Conservation (phyloP, 1,140 invertebrate species). For the Himalopsyche phryganea region DNA sequence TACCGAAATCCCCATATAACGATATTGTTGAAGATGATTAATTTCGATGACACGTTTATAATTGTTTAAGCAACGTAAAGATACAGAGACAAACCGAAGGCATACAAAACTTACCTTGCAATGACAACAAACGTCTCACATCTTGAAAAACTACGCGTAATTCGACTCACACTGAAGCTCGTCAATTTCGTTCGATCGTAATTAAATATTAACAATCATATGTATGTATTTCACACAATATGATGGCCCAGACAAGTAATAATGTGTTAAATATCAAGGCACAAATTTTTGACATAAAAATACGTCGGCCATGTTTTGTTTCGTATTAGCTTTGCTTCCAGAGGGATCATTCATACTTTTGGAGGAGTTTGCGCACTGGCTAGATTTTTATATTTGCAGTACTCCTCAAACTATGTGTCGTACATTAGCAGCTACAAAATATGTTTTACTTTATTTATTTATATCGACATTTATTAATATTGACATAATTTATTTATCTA, state of each 20-base stretch:
- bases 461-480: too few species aligned
- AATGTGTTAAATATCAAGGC: neutral
- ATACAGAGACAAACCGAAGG: neutral
- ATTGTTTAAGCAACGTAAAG: neutral
- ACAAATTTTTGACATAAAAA: conserved; percentile 18
- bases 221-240: too few species aligned
- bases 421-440: too few species aligned
- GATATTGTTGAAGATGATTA: too few species aligned
- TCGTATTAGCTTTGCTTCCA: neutral
- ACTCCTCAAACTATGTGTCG: neutral
- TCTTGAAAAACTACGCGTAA: conserved; percentile 5
- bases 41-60: neutral
- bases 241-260: too few species aligned
- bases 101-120: conserved; percentile 10
- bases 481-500: too few species aligned
- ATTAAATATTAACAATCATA: neutral
- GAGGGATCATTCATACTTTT: neutral
- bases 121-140: conserved; percentile 21
- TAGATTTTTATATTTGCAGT: conserved; percentile 1
- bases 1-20: too few species aligned
- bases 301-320: conserved; percentile 9
- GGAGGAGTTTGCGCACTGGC: too few species aligned
- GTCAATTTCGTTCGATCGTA: neutral
- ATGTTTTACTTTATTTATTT: too few species aligned
- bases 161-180: neutral